Conservation (phyloP, 2,797 vertebrate genomes). For the Tapirus indicus region DNA sequence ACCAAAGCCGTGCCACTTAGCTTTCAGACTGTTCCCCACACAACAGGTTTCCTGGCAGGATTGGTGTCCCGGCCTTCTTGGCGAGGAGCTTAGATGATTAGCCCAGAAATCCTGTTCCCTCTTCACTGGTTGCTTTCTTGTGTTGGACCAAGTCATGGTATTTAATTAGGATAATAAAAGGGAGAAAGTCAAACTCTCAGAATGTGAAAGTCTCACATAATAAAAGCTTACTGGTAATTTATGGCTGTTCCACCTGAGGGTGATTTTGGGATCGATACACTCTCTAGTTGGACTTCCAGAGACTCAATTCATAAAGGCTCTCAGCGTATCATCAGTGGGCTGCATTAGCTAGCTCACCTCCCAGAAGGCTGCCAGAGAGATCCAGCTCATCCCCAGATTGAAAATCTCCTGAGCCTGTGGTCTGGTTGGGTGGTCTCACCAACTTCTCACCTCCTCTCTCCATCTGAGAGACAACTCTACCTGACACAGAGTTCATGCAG, state of each 20-base stretch:
- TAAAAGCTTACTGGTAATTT: slow-evolving; percentile 85
- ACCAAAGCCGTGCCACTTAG: rapidly evolving
- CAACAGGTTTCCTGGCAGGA: neutral
- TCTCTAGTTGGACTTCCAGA: slow-evolving; percentile 77
- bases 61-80: neutral
- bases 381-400: neutral
- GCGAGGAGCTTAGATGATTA: slow-evolving; percentile 38
- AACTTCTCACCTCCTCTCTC: neutral
- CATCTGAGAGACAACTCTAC: neutral
- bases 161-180: slow-evolving; percentile 79
- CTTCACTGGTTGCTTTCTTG: slow-evolving; percentile 70
- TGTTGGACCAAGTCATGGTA: slow-evolving; percentile 62
- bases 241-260: slow-evolving; percentile 65
- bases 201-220: slow-evolving; percentile 78
- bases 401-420: neutral
- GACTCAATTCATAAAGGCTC: slow-evolving; percentile 71
- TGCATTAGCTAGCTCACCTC: neutral
- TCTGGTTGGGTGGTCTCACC: neutral
- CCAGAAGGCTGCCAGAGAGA: neutral
- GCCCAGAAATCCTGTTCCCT: slow-evolving; percentile 61
- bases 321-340: slow-evolving; percentile 41
- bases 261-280: slow-evolving; percentile 84
- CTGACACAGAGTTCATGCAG: neutral
- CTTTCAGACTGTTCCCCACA: neutral
- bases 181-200: slow-evolving; percentile 60